These are phyloP conservation scores for Takifugu rubripes DNA, from an alignment of 2,797 vertebrate species.

Conservation along the genomic window DNA sequence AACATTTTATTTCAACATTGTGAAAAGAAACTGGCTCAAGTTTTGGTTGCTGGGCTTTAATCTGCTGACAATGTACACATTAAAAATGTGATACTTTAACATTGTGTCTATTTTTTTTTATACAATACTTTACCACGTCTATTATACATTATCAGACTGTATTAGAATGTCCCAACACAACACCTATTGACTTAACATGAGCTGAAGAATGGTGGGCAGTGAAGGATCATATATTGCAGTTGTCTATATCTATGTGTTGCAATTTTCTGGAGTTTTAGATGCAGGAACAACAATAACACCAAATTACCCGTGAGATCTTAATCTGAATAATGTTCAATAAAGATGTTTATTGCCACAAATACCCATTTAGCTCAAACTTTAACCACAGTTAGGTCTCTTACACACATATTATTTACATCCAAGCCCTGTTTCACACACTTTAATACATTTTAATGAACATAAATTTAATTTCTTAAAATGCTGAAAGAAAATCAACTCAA, in stretches of 20 bases:
- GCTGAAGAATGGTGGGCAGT: too few species aligned
- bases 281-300: background rate
- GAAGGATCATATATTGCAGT: too few species aligned
- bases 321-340: background rate
- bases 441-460: slow-evolving; percentile 9
- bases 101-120: too few species aligned
- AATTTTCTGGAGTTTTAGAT: too few species aligned
- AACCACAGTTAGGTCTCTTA: slow-evolving; percentile 5
- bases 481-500: slow-evolving; percentile 13
- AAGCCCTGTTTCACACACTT: slow-evolving; percentile 20
- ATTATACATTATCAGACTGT: too few species aligned
- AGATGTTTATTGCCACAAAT: slow-evolving; percentile 28
- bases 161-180: too few species aligned
- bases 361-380: slow-evolving; percentile 16
- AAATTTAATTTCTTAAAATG: slow-evolving; percentile 5
- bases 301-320: background rate
- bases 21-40: background rate
- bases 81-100: too few species aligned
- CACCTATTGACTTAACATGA: too few species aligned
- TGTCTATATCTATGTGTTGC: slow-evolving; percentile 7
- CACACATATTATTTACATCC: slow-evolving; percentile 50
- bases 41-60: too few species aligned
- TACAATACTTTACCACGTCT: too few species aligned
- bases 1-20: background rate
- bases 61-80: too few species aligned